Base-by-base conservation (phyloP, 2,888 invertebrate species). In the Luperina nickerlii region DNA sequence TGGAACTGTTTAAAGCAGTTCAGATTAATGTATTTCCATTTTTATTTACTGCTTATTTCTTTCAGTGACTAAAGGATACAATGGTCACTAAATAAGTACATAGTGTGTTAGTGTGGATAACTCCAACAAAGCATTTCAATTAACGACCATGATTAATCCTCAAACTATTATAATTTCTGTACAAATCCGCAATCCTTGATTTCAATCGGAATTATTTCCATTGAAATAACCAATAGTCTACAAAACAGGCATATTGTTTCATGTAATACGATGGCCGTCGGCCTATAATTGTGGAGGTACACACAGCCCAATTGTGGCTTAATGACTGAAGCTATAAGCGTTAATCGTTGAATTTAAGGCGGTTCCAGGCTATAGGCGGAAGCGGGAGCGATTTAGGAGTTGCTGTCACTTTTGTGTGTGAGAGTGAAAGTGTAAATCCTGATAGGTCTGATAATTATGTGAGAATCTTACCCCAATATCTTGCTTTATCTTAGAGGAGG, bases 301-400 rank as follows among this genome's bases (percentile, higher is more conserved):
- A 92, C 92, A 92, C 87, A 84, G 90, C 90, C 94, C 95, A 94
- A 95, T 94, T 95, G 95, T 93, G 93, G 93, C 94, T 95, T 95
- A 95, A 95, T 95, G 95, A 95, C 93, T 93, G 90, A 84, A 87
- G 91, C 93, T 94, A 93, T 95, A 92, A 95, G 95, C 95, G 95
- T 95, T 95, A 95, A 95, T 95, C 95, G 95, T 91, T 92, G 91
- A 90, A 90, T 91, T 90, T 88, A 85, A 81, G 79, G 27, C 60
- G 74, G 86, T 82, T n/a, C 3, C 71, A 89, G 89, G 82, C 38
- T 9, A 90, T 38, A 85, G 84, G 92, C 82, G 84, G 13, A 0
- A 89, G 93, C 92, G 92, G 54, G 20, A 38, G 70, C 68, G 81
- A 63, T 51, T 78, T 72, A 0, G 0, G 0, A 24, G 18, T 60